Percentiles rank a stretch among this genome's conserved stretches.
Conservation (phyloP, 2,797 vertebrate species). For the Sebastolobus altivelis region DNA sequence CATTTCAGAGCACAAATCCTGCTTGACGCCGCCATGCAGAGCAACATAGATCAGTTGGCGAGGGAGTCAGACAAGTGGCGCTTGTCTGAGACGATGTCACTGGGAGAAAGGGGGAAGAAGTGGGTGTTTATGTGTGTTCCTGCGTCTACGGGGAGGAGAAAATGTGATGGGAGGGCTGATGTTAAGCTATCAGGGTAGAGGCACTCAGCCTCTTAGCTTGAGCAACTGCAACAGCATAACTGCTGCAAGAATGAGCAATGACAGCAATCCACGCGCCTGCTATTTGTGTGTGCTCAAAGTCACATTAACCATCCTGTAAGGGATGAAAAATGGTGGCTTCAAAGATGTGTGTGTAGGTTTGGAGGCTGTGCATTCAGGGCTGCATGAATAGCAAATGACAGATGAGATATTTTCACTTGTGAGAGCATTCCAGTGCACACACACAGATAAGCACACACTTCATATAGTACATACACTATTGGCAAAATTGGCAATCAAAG, state of each 20-base stretch:
- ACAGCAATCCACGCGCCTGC: constrained; percentile 55
- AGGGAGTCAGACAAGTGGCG: constrained; percentile 46
- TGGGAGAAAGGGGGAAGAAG: constrained; percentile 34
- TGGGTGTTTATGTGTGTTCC: constrained; percentile 57
- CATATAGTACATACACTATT: neutral
- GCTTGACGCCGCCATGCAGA: constrained; percentile 44
- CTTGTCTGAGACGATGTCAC: constrained; percentile 53
- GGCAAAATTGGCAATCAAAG: constrained; percentile 35
- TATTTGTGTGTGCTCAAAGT: constrained; percentile 54
- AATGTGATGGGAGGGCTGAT: constrained; percentile 54
- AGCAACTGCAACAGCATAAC: constrained; percentile 32
- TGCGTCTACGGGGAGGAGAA: constrained; percentile 32
- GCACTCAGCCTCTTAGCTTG: constrained; percentile 53
- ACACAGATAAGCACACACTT: neutral
- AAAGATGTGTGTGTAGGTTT: constrained; percentile 3
- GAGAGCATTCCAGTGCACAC: constrained; percentile 26
- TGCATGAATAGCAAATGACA: constrained; percentile 54
- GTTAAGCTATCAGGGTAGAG: constrained; percentile 58
- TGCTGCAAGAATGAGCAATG: constrained; percentile 54
- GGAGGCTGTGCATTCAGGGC: constrained; percentile 20
- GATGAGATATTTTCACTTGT: constrained; percentile 39
- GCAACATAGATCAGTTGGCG: constrained; percentile 43
- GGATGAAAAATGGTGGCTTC: constrained; percentile 43
- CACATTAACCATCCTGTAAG: constrained; percentile 54
- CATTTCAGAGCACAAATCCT: constrained; percentile 56